Evolutionary conservation across 2,113 vertebrate genomes (phyloP).

Genomic region (Calyptommatus sinebrachiatus): DNA sequence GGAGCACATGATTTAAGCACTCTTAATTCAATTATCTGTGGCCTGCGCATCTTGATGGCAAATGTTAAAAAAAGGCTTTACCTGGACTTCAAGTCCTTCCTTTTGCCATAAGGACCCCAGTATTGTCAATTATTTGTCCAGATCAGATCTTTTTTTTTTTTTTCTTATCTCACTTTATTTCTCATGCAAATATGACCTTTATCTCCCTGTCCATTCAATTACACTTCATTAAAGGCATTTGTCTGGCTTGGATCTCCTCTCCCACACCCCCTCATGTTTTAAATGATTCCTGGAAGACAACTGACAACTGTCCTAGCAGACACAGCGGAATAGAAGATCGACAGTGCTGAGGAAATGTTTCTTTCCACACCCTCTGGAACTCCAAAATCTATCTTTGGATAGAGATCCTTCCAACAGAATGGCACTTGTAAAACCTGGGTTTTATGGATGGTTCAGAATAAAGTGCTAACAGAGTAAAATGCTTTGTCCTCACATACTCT

Average conservation of each 20-base stretch:
- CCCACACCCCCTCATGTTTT: not conserved
- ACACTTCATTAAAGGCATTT: slow-evolving; percentile 48
- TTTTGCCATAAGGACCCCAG: slow-evolving; percentile 19
- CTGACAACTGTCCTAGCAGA: not conserved
- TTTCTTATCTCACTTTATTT: slow-evolving; percentile 46
- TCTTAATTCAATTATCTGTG: slow-evolving; percentile 17
- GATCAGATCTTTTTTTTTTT: slow-evolving; percentile 20
- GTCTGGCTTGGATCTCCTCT: slow-evolving; percentile 38
- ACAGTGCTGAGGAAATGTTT: not conserved
- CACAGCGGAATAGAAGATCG: not conserved
- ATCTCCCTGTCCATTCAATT: slow-evolving; percentile 47
- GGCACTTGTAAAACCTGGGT: too few species aligned
- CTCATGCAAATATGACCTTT: slow-evolving; percentile 64
- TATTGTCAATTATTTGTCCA: slow-evolving; percentile 43
- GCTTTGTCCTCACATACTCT: too few species aligned
- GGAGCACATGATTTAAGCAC: slow-evolving; percentile 24
- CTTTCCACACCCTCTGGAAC: not conserved
- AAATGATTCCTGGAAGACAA: slow-evolving; percentile 28
- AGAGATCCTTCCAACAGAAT: too few species aligned
- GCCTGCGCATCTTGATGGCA: not conserved
- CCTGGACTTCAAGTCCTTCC: slow-evolving; percentile 5
- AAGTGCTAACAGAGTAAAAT: too few species aligned
- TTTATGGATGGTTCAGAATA: too few species aligned
- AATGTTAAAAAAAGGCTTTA: slow-evolving; percentile 13
- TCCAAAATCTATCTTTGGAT: not conserved